Base-by-base conservation (phyloP, 1,140 invertebrate species). In the Papilio polytes region DNA sequence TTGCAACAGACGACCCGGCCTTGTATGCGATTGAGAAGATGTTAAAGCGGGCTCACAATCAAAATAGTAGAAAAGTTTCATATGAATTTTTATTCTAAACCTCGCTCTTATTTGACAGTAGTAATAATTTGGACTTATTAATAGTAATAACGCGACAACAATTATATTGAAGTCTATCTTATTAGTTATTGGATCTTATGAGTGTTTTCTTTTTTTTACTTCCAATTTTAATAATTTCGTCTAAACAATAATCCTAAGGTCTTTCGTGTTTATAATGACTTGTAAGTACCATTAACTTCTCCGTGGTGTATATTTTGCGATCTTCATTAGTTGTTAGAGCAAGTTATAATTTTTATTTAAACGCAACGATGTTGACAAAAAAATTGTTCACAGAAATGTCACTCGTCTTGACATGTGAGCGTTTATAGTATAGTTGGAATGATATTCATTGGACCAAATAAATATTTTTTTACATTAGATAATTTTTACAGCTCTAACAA, bases 381-480 rank as follows among this genome's bases (percentile, higher is more conserved):
- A 85, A 89, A 85, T 88, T 85, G 85, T 81, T 83, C 82, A 85
- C 85, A 83, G 85, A 84, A 82, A 79, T 46, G 72, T 78, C 63
- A 81, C 81, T 82, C 80, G 82, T 82, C 80, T 81, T 63, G 41
- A 80, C 26, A 73, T 72, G 79, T 73, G 63, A 51, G 22, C 41
- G 18, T 31, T 20, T 48, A 31, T 31, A 8, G 53, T 76, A 76
- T 31, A 76, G 74, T 76, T 12, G 74, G 44, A 74, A 26, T 18
- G 22, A n/a, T 7, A 13, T n/a, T 6, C 20, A 74, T 74, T 74
- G 73, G 46, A 31, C 13, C 8, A 31, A 31, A 9, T 56, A 1
- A 56, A n/a, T n/a, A 56, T 56, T 56, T 51, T 51, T 51, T 13
- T 48, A 10, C 6, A 46, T 46, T 1, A 46, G 2, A 46, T 46